phyloP scores from a whole-genome alignment of 2,888 invertebrate species.

The Drosophila gaucha region DNA sequence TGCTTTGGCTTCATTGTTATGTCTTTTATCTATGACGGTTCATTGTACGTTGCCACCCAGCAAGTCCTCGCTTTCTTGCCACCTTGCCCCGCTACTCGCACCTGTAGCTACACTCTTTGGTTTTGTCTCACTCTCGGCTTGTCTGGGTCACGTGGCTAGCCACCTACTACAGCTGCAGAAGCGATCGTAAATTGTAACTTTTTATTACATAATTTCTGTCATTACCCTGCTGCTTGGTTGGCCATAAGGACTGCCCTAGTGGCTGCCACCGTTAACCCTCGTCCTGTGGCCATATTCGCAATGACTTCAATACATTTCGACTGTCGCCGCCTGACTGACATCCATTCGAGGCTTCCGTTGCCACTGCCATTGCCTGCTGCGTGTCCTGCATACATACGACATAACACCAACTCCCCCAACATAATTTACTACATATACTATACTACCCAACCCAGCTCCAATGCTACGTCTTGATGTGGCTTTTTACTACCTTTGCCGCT shows the following conservation, averaged over 20 bases:
- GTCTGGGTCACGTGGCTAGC: slow-evolving; percentile 65
- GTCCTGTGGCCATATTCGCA: slow-evolving; percentile 73
- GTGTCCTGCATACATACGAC: slow-evolving; percentile 71
- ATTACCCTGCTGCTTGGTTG: slow-evolving; percentile 70
- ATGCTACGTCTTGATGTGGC: slow-evolving; percentile 44
- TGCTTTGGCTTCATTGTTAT: slow-evolving; percentile 78
- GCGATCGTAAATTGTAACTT: slow-evolving; percentile 82
- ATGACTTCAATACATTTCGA: slow-evolving; percentile 79
- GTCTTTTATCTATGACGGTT: slow-evolving; percentile 79
- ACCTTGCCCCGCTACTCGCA: slow-evolving; percentile 25
- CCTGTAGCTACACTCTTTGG: slow-evolving; percentile 54
- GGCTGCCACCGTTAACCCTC: slow-evolving; percentile 58
- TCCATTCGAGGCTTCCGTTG: slow-evolving; percentile 25
- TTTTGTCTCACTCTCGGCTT: slow-evolving; percentile 8
- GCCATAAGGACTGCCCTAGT: slow-evolving; percentile 47
- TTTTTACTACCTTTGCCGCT: slow-evolving; percentile 53
- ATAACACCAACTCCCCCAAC: background rate
- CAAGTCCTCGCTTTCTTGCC: background rate
- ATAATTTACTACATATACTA: background rate
- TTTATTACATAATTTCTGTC: slow-evolving; percentile 83
- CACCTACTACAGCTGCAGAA: slow-evolving; percentile 26
- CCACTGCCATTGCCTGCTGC: slow-evolving; percentile 61
- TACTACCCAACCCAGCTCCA: background rate
- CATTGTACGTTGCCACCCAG: slow-evolving; percentile 59
- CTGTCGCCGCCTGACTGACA: slow-evolving; percentile 69